Evolutionary conservation across 2,797 vertebrate species (phyloP).

Genomic region (Tapirus indicus): DNA sequence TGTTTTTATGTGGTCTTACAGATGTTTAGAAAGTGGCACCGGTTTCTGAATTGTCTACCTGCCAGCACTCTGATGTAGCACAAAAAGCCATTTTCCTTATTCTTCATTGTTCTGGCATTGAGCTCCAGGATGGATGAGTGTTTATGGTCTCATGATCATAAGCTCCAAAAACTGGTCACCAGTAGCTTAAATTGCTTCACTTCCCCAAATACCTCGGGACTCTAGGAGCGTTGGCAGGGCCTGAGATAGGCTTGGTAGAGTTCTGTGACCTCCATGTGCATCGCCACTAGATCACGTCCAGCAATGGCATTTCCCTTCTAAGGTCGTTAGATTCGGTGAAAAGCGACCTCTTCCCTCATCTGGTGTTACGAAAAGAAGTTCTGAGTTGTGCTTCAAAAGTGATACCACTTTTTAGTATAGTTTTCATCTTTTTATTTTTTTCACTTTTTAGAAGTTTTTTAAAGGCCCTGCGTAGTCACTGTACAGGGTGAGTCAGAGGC

Average conservation of each 20-base stretch:
- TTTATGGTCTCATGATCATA: slow-evolving; percentile 14
- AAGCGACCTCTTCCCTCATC: neutral
- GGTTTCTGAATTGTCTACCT: neutral
- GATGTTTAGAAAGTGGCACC: neutral
- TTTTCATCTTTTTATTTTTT: neutral
- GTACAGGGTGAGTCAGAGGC: slow-evolving; percentile 58
- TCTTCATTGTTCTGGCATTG: slow-evolving; percentile 48
- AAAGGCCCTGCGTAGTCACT: slow-evolving; percentile 50
- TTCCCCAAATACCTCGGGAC: neutral
- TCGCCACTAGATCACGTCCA: neutral
- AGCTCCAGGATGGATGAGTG: slow-evolving; percentile 18
- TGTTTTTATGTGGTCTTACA: slow-evolving; percentile 49
- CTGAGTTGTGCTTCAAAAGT: slow-evolving; percentile 66
- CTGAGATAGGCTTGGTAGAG: neutral
- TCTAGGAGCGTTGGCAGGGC: neutral
- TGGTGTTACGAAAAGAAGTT: slow-evolving; percentile 55
- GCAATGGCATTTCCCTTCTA: neutral
- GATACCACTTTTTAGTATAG: slow-evolving; percentile 61
- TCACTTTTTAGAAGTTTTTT: slow-evolving; percentile 34
- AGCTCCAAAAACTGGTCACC: neutral
- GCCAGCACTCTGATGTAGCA: slow-evolving; percentile 63
- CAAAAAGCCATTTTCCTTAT: slow-evolving; percentile 50
- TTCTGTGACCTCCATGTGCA: neutral
- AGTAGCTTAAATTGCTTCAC: neutral
- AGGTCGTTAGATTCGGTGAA: neutral